Evolutionary conservation across 2,888 invertebrate species (phyloP).

Genomic region (Portevinia maculata): DNA sequence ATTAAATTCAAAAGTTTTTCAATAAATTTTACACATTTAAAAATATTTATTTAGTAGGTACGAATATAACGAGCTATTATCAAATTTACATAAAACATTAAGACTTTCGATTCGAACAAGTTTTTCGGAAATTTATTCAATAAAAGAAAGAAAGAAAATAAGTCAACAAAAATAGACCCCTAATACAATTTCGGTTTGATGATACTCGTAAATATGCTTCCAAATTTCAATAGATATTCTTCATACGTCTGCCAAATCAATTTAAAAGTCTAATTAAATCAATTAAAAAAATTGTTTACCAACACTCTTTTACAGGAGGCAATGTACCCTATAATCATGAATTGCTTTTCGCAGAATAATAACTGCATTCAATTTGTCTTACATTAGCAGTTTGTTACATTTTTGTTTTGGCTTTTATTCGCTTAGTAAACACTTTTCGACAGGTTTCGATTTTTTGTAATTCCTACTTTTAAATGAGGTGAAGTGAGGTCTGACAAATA

Average conservation of each 20-base stretch:
- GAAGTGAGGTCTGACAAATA: conserved; percentile 40
- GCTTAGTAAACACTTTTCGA: conserved; percentile 32
- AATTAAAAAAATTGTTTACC: conserved; percentile 58
- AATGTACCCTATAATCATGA: conserved; percentile 30
- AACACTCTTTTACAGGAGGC: conserved; percentile 42
- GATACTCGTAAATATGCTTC: no score
- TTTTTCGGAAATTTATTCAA: conserved; percentile 15
- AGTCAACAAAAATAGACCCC: neutral
- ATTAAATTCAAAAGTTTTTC: no score
- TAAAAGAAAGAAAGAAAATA: neutral
- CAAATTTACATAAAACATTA: conserved; percentile 7
- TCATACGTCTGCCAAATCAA: conserved; percentile 21
- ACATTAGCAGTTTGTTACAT: conserved; percentile 56
- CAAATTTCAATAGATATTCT: conserved; percentile 9
- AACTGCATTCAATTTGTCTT: conserved; percentile 55
- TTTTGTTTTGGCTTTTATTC: conserved; percentile 42
- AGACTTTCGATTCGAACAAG: conserved; percentile 39
- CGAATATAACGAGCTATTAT: neutral
- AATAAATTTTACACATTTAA: no score
- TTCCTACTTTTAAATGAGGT: conserved; percentile 13
- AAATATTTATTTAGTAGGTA: neutral
- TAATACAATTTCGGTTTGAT: neutral
- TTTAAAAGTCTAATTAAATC: neutral
- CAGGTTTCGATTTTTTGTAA: neutral
- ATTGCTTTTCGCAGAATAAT: conserved; percentile 33